Evolutionary conservation across 2,888 invertebrate species (phyloP).

Genomic region (Chrysolina americana): DNA sequence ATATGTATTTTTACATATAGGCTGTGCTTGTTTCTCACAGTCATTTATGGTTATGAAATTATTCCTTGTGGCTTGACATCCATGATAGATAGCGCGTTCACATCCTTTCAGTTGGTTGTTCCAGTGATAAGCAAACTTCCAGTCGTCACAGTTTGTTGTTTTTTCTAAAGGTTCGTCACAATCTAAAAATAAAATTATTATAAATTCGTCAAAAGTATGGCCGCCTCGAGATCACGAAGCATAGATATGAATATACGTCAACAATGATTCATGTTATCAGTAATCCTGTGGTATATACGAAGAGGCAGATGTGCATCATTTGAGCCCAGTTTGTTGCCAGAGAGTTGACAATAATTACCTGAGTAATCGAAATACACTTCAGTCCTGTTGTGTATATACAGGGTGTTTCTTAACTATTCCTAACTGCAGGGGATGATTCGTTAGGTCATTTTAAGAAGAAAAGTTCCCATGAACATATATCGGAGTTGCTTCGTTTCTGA

Average conservation of each 20-base stretch:
- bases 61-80: slow-evolving; percentile 51
- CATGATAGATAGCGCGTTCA: slow-evolving; percentile 49
- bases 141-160: slow-evolving; percentile 36
- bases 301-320: too few relatives aligned
- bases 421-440: too few relatives aligned
- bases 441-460: too few relatives aligned
- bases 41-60: slow-evolving; percentile 42
- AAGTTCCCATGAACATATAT: too few relatives aligned
- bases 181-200: slow-evolving; percentile 38
- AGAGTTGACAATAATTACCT: too few relatives aligned
- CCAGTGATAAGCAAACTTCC: slow-evolving; percentile 50
- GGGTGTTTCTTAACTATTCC: too few relatives aligned
- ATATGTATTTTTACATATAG: slow-evolving; percentile 29
- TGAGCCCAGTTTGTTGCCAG: too few relatives aligned
- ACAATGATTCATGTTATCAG: too few relatives aligned
- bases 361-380: too few relatives aligned
- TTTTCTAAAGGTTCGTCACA: slow-evolving; percentile 44
- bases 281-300: too few relatives aligned
- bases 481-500: too few relatives aligned
- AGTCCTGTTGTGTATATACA: too few relatives aligned
- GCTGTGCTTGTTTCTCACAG: slow-evolving; percentile 34
- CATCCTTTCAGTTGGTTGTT: slow-evolving; percentile 49
- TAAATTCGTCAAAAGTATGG: background rate
- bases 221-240: background rate
- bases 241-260: background rate